Evolutionary conservation across 1,140 invertebrate genomes (phyloP), one percentile per base, ranked within the genome.

Genomic region (Formica exsecta): DNA sequence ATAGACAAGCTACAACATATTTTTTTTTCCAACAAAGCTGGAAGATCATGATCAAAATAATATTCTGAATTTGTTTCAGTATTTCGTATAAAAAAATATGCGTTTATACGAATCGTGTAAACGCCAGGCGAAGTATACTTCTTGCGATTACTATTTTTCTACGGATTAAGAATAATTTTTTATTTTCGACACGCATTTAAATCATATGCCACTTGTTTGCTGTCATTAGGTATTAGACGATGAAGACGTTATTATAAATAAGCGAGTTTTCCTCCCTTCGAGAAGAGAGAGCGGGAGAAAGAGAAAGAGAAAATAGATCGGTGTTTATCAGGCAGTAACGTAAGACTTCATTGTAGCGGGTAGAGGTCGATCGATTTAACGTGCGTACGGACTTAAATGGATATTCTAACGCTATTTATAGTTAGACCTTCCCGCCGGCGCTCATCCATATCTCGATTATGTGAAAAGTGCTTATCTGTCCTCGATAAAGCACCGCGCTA

Each of bases 351-450:
- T 83, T 83, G 54, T 83, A 71, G 13, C 62, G 48, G 64, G 77
- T 74, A 32, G 79, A 83, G 65, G 84, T 66, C 79, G 87, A 89
- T 90, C 87, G 87, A 87, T 90, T 88, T 74, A 68, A 86, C 84
- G 74, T 88, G 86, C 84, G 88, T 88, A 86, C 66, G 74, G 71
- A 88, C 86, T 86, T 85, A 90, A 91, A 91, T 85, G 89, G 89
- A 89, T 89, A 86, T 87, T 81, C 88, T 81, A 89, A 88, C 48
- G 74, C 84, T 91, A 91, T 91, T 89, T 91, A 91, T 89, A 89
- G 88, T 83, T 62, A 81, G 87, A 79, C 86, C 73, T 68, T 73
- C 62, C 48, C 70, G 74, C 54, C 51, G 87, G 75, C 81, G 74
- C 76, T 90, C 80, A 87, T 54, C 73, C 73, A 51, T 85, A 32